Base-by-base conservation (phyloP, 2,888 invertebrate species). In the Marronus borbonicus region DNA sequence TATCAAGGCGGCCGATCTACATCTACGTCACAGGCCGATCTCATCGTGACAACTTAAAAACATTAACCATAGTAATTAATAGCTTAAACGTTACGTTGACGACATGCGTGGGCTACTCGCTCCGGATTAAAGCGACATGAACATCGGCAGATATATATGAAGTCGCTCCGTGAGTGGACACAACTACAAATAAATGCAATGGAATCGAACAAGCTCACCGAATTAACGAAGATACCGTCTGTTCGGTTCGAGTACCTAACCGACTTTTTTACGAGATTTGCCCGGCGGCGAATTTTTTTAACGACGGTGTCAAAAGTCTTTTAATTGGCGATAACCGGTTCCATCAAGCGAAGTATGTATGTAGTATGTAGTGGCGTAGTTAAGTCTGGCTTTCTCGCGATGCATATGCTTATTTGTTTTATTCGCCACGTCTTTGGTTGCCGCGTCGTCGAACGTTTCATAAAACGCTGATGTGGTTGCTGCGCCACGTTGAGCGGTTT, bases 171-270 rank as follows among this genome's bases (percentile, higher is more conserved):
- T 44, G 12, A 44, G 12, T 8, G 44, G 44, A 44, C 44, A 44
- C 8, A 12, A 44, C 12, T 12, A 44, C 44, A 55, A 55, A 55
- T 17, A 55, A 55, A 55, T 14, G 55, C 0, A 17, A 14, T 55
- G 3, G 55, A 55, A 17, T 64, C 36, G n/a, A 78, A 80, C 77
- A 81, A 84, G 81, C 82, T 82, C 81, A 83, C 84, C 79, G 55
- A 55, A 55, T 55, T 55, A 55, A 55, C 55, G 14, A 50, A 36
- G 14, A 55, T 36, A 64, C 28, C 31, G 31, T 64, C 64, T 64
- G 12, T 28, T 31, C n/a, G 12, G 24, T 64, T 10, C 14, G 31
- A 28, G 10, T 64, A 31, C 31, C 14, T 36, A 7, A 24, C 20
- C 36, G 31, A n/a, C 31, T 36, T 31, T 28, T 64, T 64, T 64